Evolutionary conservation across 2,888 invertebrate genomes (phyloP).

Genomic region (Shargacucullia verbasci): DNA sequence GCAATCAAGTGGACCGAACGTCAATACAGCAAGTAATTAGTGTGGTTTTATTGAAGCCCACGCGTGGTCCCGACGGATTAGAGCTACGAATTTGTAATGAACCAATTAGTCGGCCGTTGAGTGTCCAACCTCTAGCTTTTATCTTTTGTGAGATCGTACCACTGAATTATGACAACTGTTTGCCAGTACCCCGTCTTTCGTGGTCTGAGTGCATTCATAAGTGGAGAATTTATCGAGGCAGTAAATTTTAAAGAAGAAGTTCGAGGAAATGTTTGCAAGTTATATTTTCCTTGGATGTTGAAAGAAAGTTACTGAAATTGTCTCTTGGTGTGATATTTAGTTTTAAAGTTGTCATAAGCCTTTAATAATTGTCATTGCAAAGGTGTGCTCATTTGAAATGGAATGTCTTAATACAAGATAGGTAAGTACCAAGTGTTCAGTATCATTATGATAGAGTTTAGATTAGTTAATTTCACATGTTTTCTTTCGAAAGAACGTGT

Average conservation of each 20-base stretch:
- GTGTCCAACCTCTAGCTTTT: conserved; percentile 41
- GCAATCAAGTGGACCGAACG: conserved; percentile 36
- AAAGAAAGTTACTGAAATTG: too few species aligned
- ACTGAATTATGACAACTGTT: conserved; percentile 57
- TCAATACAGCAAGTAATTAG: conserved; percentile 63
- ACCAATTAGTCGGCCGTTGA: conserved; percentile 67
- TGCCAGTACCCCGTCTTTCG: conserved; percentile 21
- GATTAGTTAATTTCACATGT: too few species aligned
- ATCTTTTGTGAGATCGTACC: conserved; percentile 39
- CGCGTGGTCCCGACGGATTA: conserved; percentile 48
- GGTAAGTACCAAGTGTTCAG: too few species aligned
- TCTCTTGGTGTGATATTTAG: too few species aligned
- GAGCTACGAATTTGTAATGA: conserved; percentile 71
- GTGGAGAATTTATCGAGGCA: conserved; percentile 42
- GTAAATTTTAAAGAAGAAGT: conserved; percentile 40
- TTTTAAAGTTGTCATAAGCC: too few species aligned
- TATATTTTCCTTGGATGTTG: too few species aligned
- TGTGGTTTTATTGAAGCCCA: conserved; percentile 54
- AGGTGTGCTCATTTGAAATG: too few species aligned
- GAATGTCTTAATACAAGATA: too few species aligned
- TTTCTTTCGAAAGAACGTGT: too few species aligned
- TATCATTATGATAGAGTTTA: too few species aligned
- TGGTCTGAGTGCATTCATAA: conserved; percentile 28
- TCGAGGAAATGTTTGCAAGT: background rate
- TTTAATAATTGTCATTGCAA: too few species aligned